These are phyloP conservation scores for Panzeria rudis DNA, from an alignment of 2,888 invertebrate species.

Conservation along the genomic window DNA sequence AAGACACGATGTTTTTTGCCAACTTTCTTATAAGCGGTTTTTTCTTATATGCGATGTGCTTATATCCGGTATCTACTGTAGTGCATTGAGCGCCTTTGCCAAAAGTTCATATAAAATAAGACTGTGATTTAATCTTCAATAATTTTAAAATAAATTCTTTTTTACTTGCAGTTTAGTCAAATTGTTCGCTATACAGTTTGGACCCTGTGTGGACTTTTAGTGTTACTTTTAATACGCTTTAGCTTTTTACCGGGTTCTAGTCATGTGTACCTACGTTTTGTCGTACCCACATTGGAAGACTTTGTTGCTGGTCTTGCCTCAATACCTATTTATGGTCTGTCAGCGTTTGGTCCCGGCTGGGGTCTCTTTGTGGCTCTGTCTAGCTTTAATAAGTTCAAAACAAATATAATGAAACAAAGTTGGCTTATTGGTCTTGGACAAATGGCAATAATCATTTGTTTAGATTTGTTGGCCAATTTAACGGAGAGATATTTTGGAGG, in stretches of 20 bases:
- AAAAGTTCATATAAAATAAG: no score
- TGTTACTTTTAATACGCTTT: conserved; percentile 76
- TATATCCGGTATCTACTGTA: no score
- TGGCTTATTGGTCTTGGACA: conserved; percentile 79
- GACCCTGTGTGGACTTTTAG: conserved; percentile 73
- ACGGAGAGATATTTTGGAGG: conserved; percentile 86
- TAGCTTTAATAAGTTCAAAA: conserved; percentile 91
- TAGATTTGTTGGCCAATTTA: conserved; percentile 87
- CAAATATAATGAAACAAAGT: conserved; percentile 86
- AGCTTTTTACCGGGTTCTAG: conserved; percentile 77
- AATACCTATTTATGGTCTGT: conserved; percentile 84
- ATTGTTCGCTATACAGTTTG: conserved; percentile 76
- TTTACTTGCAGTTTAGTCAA: conserved; percentile 77
- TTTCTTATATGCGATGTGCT: no score
- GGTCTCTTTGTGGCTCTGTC: conserved; percentile 92
- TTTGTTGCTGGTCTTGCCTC: conserved; percentile 50
- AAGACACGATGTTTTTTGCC: no score
- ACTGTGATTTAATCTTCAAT: no score
- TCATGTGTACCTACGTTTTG: conserved; percentile 67
- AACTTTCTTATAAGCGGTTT: no score
- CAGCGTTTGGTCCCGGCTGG: conserved; percentile 93
- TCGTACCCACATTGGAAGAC: conserved; percentile 45
- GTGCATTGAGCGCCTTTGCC: no score
- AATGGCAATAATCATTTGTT: conserved; percentile 81
- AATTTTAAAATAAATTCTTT: neutral